These are phyloP conservation scores for Eulemur macaco DNA, from an alignment of 2,113 vertebrate genomes.

Conservation along the genomic window DNA sequence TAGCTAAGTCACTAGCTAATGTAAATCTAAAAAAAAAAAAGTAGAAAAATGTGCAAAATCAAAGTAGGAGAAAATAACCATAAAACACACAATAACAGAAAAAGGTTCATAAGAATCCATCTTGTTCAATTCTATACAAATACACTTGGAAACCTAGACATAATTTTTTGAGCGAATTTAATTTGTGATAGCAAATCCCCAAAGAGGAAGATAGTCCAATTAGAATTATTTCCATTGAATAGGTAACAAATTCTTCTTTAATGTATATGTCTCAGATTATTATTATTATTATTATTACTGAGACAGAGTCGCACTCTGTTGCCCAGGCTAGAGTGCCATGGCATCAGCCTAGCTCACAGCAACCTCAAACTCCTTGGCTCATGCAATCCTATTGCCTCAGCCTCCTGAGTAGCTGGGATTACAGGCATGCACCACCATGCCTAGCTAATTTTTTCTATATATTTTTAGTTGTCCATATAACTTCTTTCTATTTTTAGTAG, in stretches of 20 bases:
- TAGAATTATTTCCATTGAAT: neutral
- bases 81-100: neutral
- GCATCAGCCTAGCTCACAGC: no score
- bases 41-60: neutral
- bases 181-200: neutral
- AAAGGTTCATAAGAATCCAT: neutral
- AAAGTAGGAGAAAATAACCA: neutral
- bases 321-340: no score
- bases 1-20: neutral
- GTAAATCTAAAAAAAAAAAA: neutral
- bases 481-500: no score
- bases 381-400: no score
- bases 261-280: no score
- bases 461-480: no score
- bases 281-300: no score
- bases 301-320: no score
- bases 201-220: neutral
- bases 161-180: neutral
- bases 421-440: no score
- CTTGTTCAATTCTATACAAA: neutral
- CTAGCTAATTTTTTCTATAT: no score
- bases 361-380: no score
- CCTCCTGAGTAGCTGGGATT: no score
- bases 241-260: neutral
- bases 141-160: neutral